A percentile compares a stretch with the other conserved stretches of the same genome.
phyloP scores from a whole-genome alignment of 2,113 vertebrate species.

The Brienomyrus longianalis region DNA sequence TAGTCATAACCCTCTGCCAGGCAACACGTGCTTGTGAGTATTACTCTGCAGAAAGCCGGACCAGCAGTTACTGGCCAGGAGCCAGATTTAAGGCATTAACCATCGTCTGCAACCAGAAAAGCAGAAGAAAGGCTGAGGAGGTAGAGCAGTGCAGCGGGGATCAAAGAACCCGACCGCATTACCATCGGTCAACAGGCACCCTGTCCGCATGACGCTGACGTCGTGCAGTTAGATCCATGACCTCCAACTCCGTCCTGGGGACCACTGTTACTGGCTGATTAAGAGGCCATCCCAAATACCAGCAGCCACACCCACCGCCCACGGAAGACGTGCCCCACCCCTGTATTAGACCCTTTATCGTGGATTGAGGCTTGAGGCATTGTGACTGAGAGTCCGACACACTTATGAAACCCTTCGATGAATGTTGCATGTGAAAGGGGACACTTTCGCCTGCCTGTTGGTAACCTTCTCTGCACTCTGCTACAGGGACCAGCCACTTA shows the following conservation, averaged over 20 bases:
- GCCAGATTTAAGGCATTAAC: neutral
- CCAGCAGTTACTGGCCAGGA: neutral
- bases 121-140: neutral
- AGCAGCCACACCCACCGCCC: too few species aligned
- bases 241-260: too few species aligned
- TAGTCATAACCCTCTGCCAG: neutral
- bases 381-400: neutral
- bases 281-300: too few species aligned
- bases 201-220: neutral
- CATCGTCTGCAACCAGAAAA: neutral
- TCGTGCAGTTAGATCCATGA: neutral
- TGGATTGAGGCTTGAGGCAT: neutral
- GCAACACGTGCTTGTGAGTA: neutral
- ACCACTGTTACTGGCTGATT: too few species aligned
- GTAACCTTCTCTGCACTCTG: neutral
- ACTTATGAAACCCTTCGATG: neutral
- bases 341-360: neutral
- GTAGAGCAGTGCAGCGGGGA: neutral
- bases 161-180: neutral
- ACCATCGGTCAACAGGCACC: neutral
- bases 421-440: neutral
- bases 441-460: neutral
- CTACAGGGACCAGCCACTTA: neutral
- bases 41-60: neutral
- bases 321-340: too few species aligned